A percentile compares a stretch with the other conserved stretches of the same genome.
Evolutionary conservation across 1,140 invertebrate species (phyloP).

Genomic region (Panonychus citri): DNA sequence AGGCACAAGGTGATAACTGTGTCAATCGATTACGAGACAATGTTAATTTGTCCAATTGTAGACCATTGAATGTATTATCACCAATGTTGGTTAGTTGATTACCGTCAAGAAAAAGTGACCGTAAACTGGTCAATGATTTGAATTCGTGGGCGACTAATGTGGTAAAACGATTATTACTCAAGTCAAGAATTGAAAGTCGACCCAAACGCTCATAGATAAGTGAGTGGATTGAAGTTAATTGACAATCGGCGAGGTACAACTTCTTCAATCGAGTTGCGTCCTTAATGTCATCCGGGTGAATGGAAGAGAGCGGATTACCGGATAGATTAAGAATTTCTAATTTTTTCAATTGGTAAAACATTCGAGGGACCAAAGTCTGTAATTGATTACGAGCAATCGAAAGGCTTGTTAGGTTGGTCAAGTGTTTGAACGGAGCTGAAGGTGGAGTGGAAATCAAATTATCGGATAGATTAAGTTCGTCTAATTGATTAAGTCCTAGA

Average conservation of each 20-base stretch:
- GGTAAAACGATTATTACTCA: constrained; percentile 44
- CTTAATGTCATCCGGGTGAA: constrained; percentile 32
- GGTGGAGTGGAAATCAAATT: constrained; percentile 28
- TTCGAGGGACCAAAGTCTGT: constrained; percentile 35
- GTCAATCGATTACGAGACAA: constrained; percentile 44
- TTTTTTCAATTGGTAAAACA: constrained; percentile 40
- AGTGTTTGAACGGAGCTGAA: constrained; percentile 44
- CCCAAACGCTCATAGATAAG: constrained; percentile 14
- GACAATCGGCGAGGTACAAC: constrained; percentile 33
- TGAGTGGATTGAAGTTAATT: constrained; percentile 15
- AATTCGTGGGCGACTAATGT: constrained; percentile 24
- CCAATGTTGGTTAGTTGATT: constrained; percentile 42
- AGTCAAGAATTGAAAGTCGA: constrained; percentile 15
- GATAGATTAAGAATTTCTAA: constrained; percentile 43
- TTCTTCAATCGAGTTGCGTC: constrained; percentile 27
- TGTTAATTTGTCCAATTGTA: constrained; percentile 25
- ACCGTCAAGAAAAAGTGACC: constrained; percentile 41
- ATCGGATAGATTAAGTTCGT: constrained; percentile 23
- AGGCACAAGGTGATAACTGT: constrained; percentile 39
- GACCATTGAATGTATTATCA: constrained; percentile 41
- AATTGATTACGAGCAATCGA: constrained; percentile 44
- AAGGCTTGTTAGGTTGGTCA: constrained; percentile 36
- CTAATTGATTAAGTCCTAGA: constrained; percentile 22
- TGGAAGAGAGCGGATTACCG: constrained; percentile 41
- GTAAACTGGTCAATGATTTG: constrained; percentile 27